These are phyloP conservation scores for Electrona antarctica DNA, from an alignment of 2,113 vertebrate species.

Conservation along the genomic window DNA sequence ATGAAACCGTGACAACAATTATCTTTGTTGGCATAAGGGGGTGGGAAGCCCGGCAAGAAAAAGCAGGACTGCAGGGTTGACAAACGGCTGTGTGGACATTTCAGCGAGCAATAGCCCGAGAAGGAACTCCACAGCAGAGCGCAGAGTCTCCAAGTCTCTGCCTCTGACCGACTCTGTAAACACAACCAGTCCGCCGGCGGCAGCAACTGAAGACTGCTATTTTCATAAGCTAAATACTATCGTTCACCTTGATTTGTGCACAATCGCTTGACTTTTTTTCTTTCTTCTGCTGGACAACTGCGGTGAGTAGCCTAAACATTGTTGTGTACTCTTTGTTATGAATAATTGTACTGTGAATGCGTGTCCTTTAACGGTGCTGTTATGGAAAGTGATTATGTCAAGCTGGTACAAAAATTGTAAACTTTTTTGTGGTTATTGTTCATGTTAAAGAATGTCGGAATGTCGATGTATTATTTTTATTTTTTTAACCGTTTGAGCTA, in stretches of 20 bases:
- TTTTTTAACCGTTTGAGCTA: not conserved
- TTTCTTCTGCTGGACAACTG: constrained; percentile 58
- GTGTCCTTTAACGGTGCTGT: constrained; percentile 36
- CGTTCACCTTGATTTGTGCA: constrained; percentile 62
- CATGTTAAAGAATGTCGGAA: not conserved
- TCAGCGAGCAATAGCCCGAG: constrained; percentile 79
- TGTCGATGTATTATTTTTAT: not conserved
- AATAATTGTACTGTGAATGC: constrained; percentile 5
- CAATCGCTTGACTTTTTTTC: constrained; percentile 52
- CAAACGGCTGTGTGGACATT: constrained; percentile 87
- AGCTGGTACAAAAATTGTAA: constrained; percentile 3
- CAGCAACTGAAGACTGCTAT: constrained; percentile 63
- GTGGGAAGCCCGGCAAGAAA: constrained; percentile 83
- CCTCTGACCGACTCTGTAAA: constrained; percentile 71
- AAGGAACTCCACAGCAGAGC: constrained; percentile 75
- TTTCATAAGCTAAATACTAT: constrained; percentile 71
- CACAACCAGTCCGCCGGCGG: constrained; percentile 64
- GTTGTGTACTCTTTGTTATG: constrained; percentile 53
- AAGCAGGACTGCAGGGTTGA: constrained; percentile 85
- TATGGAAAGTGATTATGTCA: constrained; percentile 39
- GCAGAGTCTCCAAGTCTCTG: constrained; percentile 68
- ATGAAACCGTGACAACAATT: constrained; percentile 92
- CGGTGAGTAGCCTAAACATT: constrained; percentile 73
- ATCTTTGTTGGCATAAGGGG: constrained; percentile 87
- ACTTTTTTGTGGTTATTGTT: not conserved